Percentiles rank a stretch among this genome's conserved stretches.
Evolutionary conservation across 1,140 invertebrate genomes (phyloP).

Genomic region (Euura saliciscinereae): DNA sequence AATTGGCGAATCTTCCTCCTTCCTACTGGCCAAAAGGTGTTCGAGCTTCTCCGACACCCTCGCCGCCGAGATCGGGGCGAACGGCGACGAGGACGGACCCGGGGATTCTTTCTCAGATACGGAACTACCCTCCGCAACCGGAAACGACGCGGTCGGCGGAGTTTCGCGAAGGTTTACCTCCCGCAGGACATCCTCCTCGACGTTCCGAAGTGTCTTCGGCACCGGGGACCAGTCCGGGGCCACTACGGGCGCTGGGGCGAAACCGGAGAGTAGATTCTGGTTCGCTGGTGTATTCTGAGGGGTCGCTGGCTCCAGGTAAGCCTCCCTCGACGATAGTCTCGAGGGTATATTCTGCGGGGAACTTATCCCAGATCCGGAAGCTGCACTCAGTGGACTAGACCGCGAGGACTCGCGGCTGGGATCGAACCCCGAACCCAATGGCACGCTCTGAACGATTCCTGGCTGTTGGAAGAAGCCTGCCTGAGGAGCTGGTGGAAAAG

Average conservation of each 20-base stretch:
- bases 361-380: neutral
- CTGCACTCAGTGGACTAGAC: no score
- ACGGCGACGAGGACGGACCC: slow-evolving; percentile 18
- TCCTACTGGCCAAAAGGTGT: slow-evolving; percentile 44
- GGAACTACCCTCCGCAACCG: neutral
- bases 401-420: no score
- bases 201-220: neutral
- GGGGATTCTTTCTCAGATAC: neutral
- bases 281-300: neutral
- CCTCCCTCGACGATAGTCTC: neutral
- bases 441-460: slow-evolving; percentile 52
- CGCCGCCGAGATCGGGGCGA: slow-evolving; percentile 46
- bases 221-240: no score
- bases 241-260: neutral
- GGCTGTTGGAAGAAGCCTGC: slow-evolving; percentile 31
- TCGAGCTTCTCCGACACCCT: slow-evolving; percentile 52
- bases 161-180: neutral
- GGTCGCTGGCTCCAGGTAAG: neutral
- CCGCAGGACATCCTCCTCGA: neutral
- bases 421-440: slow-evolving; percentile 11
- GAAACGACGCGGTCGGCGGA: neutral
- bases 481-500: neutral
- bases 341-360: neutral
- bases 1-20: slow-evolving; percentile 13
- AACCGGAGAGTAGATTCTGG: neutral